phyloP scores from a whole-genome alignment of 2,113 vertebrate genomes.

The Camelus bactrianus region DNA sequence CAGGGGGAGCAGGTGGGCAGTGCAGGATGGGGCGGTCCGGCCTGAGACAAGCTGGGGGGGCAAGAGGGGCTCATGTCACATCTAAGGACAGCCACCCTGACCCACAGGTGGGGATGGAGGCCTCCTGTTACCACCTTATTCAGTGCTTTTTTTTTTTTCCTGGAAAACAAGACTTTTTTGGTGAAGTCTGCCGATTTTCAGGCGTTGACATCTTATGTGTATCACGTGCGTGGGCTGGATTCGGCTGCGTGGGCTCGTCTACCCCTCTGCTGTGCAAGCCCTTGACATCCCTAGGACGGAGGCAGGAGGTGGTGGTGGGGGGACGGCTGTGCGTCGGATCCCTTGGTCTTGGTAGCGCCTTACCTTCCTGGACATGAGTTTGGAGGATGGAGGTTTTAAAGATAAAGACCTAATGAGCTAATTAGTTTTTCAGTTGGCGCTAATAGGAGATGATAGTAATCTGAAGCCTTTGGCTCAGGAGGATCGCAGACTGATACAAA shows the following conservation, averaged over 20 bases:
- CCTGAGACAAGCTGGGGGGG: neutral
- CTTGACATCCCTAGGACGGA: neutral
- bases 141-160: neutral
- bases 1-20: neutral
- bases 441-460: conserved; percentile 72
- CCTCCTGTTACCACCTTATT: neutral
- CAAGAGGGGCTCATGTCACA: accelerated
- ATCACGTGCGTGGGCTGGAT: neutral
- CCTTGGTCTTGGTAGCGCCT: neutral
- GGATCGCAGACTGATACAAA: neutral
- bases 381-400: conserved; percentile 33
- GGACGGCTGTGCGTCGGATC: neutral
- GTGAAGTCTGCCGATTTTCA: neutral
- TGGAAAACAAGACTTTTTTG: neutral
- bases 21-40: neutral
- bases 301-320: neutral
- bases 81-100: neutral
- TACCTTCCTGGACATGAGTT: neutral
- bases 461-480: conserved; percentile 58
- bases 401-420: conserved; percentile 68
- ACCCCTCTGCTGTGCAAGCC: neutral
- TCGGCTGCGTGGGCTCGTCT: neutral
- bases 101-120: neutral
- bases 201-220: neutral
- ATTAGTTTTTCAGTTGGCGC: conserved; percentile 68